Evolutionary conservation across 2,888 invertebrate genomes (phyloP), one percentile per base, ranked within the genome.

Genomic region (Drosophila atroscutellata): DNA sequence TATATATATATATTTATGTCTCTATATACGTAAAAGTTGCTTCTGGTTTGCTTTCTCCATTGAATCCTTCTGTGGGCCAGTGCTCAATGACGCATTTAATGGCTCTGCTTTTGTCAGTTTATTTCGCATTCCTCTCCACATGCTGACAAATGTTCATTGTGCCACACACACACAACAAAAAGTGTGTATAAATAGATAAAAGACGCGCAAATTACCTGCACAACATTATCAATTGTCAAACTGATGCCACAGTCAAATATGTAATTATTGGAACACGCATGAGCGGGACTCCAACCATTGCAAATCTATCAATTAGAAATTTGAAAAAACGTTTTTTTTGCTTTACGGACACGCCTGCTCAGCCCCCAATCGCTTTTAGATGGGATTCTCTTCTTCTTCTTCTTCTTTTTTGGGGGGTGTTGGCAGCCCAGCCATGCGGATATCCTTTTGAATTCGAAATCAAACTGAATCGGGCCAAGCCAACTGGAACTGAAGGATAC

Each of bases 41-140:
- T 64, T 55, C 5, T n/a, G 49, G 18, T 28, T 20, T 57, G 45
- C 42, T 61, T 65, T 61, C 34, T 47, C 32, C 42, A 61, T 26
- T 39, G 58, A 72, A 75, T 77, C 74, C 64, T 65, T 71, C 64
- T 54, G 37, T 18, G 77, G 70, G 63, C 49, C 60, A 61, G 67
- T 83, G 87, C 61, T 80, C 87, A 86, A 86, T 86, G 87, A 74
- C 76, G 87, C 86, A 81, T 83, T 87, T 87, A 87, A 87, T 86
- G 68, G 87, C 79, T 81, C 81, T 65, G 74, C 86, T 77, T 82
- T 76, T 68, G 56, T 13, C 67, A 64, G 65, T 63, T 81, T 68
- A 77, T 77, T 77, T 77, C 39, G 51, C 54, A 59, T 68, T 76
- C 72, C 77, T 72, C 72, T 66, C 82, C 77, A 75, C 72, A 68